These are phyloP conservation scores for Danio rerio DNA, from an alignment of 2,113 vertebrate species.

Conservation along the genomic window DNA sequence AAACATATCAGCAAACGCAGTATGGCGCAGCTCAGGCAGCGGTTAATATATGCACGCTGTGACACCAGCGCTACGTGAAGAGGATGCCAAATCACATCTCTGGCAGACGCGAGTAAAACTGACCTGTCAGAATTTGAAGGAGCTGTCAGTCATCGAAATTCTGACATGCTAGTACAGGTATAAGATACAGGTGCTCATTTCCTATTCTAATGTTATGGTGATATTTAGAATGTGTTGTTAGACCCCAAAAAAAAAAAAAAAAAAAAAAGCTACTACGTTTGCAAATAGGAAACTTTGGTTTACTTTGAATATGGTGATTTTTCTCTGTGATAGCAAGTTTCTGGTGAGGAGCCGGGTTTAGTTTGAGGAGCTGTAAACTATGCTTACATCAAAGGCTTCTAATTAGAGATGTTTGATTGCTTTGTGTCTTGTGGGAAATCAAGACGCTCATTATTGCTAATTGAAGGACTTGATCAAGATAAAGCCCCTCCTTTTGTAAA, in stretches of 20 bases:
- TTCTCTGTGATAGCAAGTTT: background rate
- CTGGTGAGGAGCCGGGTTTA: background rate
- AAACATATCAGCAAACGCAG: constrained; percentile 55
- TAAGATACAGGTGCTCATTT: background rate
- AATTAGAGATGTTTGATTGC: constrained; percentile 34
- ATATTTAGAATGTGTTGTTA: background rate
- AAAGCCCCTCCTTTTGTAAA: constrained; percentile 28
- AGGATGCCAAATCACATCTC: constrained; percentile 56
- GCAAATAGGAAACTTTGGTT: background rate
- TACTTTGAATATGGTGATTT: background rate
- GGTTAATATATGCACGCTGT: constrained; percentile 46
- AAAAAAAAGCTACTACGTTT: background rate
- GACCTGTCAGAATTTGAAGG: constrained; percentile 44
- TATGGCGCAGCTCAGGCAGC: constrained; percentile 46
- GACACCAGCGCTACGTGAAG: constrained; percentile 54
- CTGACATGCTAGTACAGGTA: background rate
- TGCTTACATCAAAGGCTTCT: constrained; percentile 13
- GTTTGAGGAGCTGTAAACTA: constrained; percentile 7
- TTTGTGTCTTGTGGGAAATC: constrained; percentile 33
- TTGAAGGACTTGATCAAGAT: constrained; percentile 32
- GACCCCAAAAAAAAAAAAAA: no score
- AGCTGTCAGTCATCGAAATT: constrained; percentile 48
- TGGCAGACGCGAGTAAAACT: constrained; percentile 43
- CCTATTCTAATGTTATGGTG: background rate
- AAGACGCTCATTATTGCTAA: constrained; percentile 27